phyloP scores from a whole-genome alignment of 2,797 vertebrate species.

The Phalloptychus januarius region DNA sequence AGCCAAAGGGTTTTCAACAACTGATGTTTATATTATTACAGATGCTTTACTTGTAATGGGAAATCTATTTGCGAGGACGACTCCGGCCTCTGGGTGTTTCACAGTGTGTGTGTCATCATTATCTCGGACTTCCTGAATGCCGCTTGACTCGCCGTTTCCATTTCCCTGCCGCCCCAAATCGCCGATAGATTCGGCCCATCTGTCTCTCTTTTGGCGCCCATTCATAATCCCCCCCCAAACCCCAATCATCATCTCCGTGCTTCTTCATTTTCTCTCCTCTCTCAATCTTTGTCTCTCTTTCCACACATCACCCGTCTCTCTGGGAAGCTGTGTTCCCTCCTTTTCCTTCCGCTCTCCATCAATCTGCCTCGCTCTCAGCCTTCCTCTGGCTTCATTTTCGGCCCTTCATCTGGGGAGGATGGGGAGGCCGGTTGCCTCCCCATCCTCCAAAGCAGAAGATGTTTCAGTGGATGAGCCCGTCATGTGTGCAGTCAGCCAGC shows the following conservation, averaged over 20 bases:
- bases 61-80: conserved; percentile 55
- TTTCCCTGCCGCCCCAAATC: conserved; percentile 38
- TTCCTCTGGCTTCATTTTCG: conserved; percentile 37
- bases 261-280: conserved; percentile 68
- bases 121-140: conserved; percentile 40
- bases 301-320: conserved; percentile 48
- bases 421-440: conserved; percentile 35
- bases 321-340: conserved; percentile 17
- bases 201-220: conserved; percentile 59
- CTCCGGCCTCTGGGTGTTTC: conserved; percentile 43
- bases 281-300: conserved; percentile 63
- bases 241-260: conserved; percentile 65
- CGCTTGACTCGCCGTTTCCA: conserved; percentile 43
- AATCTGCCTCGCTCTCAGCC: conserved; percentile 46
- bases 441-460: conserved; percentile 22
- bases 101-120: conserved; percentile 27
- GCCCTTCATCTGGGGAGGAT: conserved; percentile 34
- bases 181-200: conserved; percentile 50
- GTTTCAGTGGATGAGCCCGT: conserved; percentile 18
- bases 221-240: conserved; percentile 75
- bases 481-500: conserved; percentile 15
- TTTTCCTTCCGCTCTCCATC: conserved; percentile 39
- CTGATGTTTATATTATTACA: conserved; percentile 59
- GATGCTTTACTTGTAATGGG: conserved; percentile 55
- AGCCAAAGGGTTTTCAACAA: conserved; percentile 45